Evolutionary conservation across 2,113 vertebrate genomes (phyloP).

Genomic region (Cololabis saira): DNA sequence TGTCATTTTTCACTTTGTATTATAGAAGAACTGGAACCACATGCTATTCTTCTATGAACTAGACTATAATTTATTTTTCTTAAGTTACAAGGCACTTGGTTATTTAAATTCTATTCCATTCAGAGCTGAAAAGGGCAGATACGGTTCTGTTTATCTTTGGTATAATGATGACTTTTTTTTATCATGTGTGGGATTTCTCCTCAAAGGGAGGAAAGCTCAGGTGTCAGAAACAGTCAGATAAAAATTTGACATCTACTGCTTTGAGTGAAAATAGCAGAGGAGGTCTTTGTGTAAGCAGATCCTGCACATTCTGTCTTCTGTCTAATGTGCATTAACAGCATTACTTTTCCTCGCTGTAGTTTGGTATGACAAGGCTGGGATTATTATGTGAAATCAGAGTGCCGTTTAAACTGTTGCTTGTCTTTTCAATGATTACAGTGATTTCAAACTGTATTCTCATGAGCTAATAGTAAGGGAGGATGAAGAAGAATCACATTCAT

Average conservation of each 20-base stretch:
- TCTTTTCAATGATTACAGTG: conserved; percentile 5
- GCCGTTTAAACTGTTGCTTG: neutral
- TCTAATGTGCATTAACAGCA: conserved; percentile 14
- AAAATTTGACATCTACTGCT: neutral
- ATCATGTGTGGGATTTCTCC: neutral
- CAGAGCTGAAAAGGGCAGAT: neutral
- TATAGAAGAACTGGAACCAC: neutral
- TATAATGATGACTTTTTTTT: too few relatives aligned
- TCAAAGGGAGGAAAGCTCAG: neutral
- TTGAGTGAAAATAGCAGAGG: neutral
- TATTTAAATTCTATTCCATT: neutral
- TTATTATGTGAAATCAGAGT: conserved; percentile 8
- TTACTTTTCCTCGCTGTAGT: conserved; percentile 3
- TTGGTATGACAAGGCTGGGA: neutral
- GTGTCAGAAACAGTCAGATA: neutral
- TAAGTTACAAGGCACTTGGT: neutral
- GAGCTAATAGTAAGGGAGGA: conserved; percentile 9
- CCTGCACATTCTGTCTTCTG: conserved; percentile 7
- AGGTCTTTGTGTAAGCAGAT: conserved; percentile 43
- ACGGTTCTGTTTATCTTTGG: neutral
- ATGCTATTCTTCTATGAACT: neutral
- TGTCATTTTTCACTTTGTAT: neutral
- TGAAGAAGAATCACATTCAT: conserved; percentile 8
- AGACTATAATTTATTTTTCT: neutral
- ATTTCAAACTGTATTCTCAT: conserved; percentile 10